phyloP scores from a whole-genome alignment of 2,797 vertebrate species.

The Euphonia xanthogaster region DNA sequence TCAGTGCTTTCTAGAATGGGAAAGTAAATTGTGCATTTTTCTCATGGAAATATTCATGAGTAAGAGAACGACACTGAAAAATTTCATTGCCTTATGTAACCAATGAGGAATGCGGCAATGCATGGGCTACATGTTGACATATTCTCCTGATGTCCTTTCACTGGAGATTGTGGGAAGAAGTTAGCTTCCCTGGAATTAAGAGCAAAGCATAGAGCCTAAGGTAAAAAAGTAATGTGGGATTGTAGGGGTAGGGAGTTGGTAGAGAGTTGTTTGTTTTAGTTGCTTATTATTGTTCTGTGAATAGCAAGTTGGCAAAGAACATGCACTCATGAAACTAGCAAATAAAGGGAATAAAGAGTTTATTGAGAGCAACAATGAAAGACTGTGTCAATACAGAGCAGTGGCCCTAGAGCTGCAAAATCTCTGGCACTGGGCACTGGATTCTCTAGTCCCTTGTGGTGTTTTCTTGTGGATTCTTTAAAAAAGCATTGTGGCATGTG shows the following conservation, averaged over 20 bases:
- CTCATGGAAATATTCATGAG: constrained; percentile 39
- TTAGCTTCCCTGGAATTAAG: background rate
- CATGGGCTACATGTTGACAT: background rate
- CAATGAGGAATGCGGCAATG: background rate
- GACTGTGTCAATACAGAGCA: constrained; percentile 23
- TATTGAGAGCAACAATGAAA: constrained; percentile 51
- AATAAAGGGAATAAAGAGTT: constrained; percentile 49
- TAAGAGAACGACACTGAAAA: constrained; percentile 4
- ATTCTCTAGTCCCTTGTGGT: background rate
- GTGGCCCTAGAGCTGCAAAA: constrained; percentile 32
- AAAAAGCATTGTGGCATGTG: background rate
- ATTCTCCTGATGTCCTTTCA: background rate
- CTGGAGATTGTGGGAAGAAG: background rate
- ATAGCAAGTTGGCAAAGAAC: constrained; percentile 25
- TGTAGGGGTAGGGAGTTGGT: background rate
- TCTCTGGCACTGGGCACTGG: background rate
- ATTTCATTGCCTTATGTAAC: constrained; percentile 5
- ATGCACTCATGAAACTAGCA: constrained; percentile 8
- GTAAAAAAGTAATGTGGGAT: background rate
- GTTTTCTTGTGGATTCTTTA: constrained; percentile 44
- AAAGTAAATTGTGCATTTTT: constrained; percentile 37
- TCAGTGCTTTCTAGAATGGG: constrained; percentile 12
- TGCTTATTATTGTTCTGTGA: background rate
- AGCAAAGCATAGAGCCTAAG: background rate
- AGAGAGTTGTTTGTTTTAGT: constrained; percentile 3